phyloP scores from a whole-genome alignment of 1,140 invertebrate genomes.

The Pseudoatta argentina region DNA sequence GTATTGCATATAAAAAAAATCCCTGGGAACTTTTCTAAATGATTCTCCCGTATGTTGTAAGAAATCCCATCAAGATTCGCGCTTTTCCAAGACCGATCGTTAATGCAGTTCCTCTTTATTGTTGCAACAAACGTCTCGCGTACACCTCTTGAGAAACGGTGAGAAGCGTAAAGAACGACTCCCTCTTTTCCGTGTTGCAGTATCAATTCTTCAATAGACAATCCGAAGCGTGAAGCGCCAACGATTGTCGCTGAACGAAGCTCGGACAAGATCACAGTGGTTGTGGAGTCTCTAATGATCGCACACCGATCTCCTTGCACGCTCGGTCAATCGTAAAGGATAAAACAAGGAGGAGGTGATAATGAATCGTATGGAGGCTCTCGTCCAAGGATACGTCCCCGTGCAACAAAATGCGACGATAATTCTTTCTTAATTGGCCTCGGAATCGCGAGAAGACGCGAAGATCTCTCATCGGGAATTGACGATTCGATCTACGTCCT shows the following conservation, averaged over 20 bases:
- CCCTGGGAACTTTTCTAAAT: background rate
- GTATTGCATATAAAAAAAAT: background rate
- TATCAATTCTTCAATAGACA: slow-evolving; percentile 91
- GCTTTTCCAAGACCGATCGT: slow-evolving; percentile 2
- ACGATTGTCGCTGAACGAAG: background rate
- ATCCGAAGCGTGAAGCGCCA: slow-evolving; percentile 85
- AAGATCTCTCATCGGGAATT: background rate
- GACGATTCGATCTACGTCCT: background rate
- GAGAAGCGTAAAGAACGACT: slow-evolving; percentile 27
- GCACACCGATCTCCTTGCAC: slow-evolving; percentile 24
- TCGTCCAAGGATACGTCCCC: background rate
- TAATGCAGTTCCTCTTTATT: background rate
- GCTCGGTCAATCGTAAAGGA: slow-evolving; percentile 33
- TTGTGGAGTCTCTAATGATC: slow-evolving; percentile 37
- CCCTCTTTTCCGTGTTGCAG: slow-evolving; percentile 87
- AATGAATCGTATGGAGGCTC: background rate
- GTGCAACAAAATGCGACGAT: background rate
- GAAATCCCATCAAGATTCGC: background rate
- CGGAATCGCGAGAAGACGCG: background rate
- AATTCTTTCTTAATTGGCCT: background rate
- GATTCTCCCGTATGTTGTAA: background rate
- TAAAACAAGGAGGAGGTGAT: background rate
- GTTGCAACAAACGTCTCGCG: background rate
- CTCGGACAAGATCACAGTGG: background rate
- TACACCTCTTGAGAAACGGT: background rate